Evolutionary conservation across 2,888 invertebrate species (phyloP).

Genomic region (Argyresthia albistria): DNA sequence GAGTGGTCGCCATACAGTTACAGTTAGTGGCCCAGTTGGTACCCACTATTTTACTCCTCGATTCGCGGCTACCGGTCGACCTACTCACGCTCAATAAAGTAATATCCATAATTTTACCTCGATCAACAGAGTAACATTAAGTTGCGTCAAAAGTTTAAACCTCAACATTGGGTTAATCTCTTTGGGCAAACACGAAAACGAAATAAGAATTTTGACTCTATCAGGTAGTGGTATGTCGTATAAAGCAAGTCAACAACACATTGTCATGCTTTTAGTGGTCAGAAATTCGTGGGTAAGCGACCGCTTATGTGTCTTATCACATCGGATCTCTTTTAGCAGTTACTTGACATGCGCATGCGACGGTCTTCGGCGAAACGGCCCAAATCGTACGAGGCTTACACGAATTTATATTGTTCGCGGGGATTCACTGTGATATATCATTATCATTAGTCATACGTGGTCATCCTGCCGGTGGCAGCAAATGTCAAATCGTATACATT

Average conservation of each 20-base stretch:
- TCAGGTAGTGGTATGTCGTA: constrained; percentile 1
- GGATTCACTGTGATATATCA: constrained; percentile 26
- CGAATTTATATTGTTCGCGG: constrained; percentile 34
- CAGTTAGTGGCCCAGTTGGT: constrained; percentile 35
- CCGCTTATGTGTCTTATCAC: constrained; percentile 58
- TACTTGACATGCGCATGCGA: constrained; percentile 50
- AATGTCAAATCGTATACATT: too few species aligned
- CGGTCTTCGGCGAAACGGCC: constrained; percentile 50
- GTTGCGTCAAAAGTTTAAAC: not conserved
- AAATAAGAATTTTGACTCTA: too few species aligned
- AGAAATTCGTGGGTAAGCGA: constrained; percentile 44
- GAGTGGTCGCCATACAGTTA: constrained; percentile 18
- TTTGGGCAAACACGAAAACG: too few species aligned
- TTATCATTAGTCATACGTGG: too few species aligned
- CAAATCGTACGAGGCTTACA: constrained; percentile 50
- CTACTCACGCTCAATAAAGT: not conserved
- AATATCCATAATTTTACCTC: not conserved
- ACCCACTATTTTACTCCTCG: constrained; percentile 5
- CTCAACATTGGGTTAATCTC: too few species aligned
- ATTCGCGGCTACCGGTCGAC: constrained; percentile 3
- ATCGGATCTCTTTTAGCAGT: constrained; percentile 58
- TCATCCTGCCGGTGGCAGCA: too few species aligned
- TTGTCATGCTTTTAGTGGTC: constrained; percentile 8
- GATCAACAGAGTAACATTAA: constrained; percentile 3
- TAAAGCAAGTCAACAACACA: constrained; percentile 9